Evolutionary conservation across 2,888 invertebrate genomes (phyloP).

Genomic region (Synanthedon formicaeformis): DNA sequence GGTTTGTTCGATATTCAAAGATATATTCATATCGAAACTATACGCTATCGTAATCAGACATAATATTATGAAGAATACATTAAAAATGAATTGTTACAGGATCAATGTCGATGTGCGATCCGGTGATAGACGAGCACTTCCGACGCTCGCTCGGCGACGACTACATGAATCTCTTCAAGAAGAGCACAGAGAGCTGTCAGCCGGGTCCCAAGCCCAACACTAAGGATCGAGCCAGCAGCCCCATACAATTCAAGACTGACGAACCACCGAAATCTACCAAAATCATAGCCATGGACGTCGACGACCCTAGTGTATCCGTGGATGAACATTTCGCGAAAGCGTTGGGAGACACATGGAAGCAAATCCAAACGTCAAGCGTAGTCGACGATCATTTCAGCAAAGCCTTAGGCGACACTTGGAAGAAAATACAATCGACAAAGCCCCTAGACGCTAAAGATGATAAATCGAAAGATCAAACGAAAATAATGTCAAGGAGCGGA

Average conservation of each 20-base stretch:
- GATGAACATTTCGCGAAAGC: constrained; percentile 95
- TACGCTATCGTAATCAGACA: no score
- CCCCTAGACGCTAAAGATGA: constrained; percentile 31
- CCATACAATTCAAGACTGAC: constrained; percentile 53
- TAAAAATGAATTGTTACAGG: constrained; percentile 46
- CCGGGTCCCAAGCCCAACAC: constrained; percentile 53
- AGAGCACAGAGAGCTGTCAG: constrained; percentile 39
- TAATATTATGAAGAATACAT: no score
- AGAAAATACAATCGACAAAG: constrained; percentile 75
- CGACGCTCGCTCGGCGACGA: constrained; percentile 89
- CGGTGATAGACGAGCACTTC: constrained; percentile 96
- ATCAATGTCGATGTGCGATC: constrained; percentile 84
- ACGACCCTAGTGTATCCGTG: constrained; percentile 74
- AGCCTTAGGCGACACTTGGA: constrained; percentile 89
- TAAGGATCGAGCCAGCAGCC: constrained; percentile 62
- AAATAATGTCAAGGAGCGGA: constrained; percentile 62
- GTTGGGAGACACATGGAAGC: constrained; percentile 85
- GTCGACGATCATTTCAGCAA: constrained; percentile 95
- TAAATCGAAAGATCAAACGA: constrained; percentile 50
- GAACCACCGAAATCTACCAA: constrained; percentile 46
- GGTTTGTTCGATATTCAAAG: no score
- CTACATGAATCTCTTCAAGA: constrained; percentile 78
- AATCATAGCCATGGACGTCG: constrained; percentile 71
- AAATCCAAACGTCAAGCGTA: constrained; percentile 73
- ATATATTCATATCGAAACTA: no score